Base-by-base conservation (phyloP, 2,888 invertebrate genomes). In the Pyrrhia umbra region DNA sequence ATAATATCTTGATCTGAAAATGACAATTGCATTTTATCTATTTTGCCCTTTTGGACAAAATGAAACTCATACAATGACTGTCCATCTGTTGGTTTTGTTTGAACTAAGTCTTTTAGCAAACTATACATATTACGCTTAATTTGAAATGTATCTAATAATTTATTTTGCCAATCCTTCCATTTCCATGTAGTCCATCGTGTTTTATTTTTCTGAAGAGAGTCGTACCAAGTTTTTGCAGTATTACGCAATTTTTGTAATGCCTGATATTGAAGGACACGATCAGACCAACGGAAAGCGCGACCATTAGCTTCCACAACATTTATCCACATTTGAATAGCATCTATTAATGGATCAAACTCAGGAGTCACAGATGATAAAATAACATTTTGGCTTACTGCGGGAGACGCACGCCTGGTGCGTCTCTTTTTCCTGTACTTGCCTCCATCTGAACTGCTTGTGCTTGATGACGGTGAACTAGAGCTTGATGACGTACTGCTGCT, bases 291-390 rank as follows among this genome's bases (percentile, higher is more conserved):
- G 54, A 82, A 80, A 15, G 80, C 69, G 1, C 62, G 58, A 1
- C 77, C 68, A 52, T 81, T 78, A 1, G 79, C 80, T 10, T 81
- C 79, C 2, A 80, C 68, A 3, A 80, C 72, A 55, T 79, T 79
- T 10, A 79, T 34, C 81, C 79, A 81, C 75, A 77, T 79, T 13
- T 68, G 45, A 10, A 74, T 30, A 27, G 43, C 34, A 34, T 43
- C 34, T 15, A 27, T 10, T 30, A 55, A 27, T 13, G 42, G 34
- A 27, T 18, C 27, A 25, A 55, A 30, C 23, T 45, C 34, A 23
- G 45, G 55, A 21, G 34, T 30, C 21, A 46, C 21, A 37, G 45
- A n/a, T 18, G 39, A 52, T 52, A 52, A 61, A 16, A 40, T 40
- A 81, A 81, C 6, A 73, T 76, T 6, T 34, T 20, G 1, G 63